Base-by-base conservation (phyloP, 2,113 vertebrate genomes). In the Sceloporus undulatus region DNA sequence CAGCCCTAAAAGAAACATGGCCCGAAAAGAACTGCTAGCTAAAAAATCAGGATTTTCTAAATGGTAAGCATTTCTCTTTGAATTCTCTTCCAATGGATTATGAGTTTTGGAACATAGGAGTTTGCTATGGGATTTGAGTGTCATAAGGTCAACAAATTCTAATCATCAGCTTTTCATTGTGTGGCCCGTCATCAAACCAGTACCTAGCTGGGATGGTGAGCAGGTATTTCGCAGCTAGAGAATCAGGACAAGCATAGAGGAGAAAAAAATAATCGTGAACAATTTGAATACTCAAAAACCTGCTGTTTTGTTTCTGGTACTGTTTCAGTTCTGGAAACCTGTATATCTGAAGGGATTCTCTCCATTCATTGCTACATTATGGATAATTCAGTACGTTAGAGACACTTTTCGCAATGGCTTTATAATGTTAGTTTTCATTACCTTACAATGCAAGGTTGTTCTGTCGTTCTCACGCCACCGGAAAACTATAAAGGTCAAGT, bases 401-500 rank as follows among this genome's bases (percentile, higher is more conserved):
- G 25, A 21, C 59, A 76, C 27, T 66, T 77, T 85, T 21, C n/a
- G 1, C 7, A 48, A n/a, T 27, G 75, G 5, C 23, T 84, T 23
- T 83, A 10, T 77, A 87, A 27, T 6, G 87, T 34, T 48, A 48
- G 48, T 25, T 25, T 25, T 25, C 5, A 62, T 16, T 16, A 62
- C 59, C 16, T 62, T 62, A 62, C 59, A 62, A 62, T 62, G 11
- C 65, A 68, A 65, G 66, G 76, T 62, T 40, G 78, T n/a, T 38
- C 40, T 54, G 70, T 70, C 7, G 8, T 4, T 74, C 71, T 87
- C 66, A 34, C 81, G 52, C 27, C 48, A 77, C 9, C 42, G 40
- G 40, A 91, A 62, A 90, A 79, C 66, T 91, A 80, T 89, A n/a
- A 91, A 87, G 88, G 71, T 59, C 19, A 9, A 54, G 86, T 21